phyloP scores from a whole-genome alignment of 2,888 invertebrate species.

The Aphodius sticticus region DNA sequence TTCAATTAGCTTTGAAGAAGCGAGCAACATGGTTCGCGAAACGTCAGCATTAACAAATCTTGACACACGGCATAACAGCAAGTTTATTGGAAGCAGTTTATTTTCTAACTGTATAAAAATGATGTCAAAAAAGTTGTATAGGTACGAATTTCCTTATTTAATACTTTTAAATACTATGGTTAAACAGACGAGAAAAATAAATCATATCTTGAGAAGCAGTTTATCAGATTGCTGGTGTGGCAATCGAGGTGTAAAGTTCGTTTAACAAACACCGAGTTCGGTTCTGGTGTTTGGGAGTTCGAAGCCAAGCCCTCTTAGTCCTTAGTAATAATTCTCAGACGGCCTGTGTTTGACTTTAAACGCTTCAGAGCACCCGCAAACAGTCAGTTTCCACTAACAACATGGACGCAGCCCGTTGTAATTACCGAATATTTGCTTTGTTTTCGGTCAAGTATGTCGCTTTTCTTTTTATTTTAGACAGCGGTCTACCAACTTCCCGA shows the following conservation, averaged over 20 bases:
- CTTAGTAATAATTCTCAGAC: not conserved
- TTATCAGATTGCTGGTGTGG: not conserved
- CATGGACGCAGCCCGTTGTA: not conserved
- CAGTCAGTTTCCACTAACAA: not conserved
- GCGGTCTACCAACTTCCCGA: not conserved
- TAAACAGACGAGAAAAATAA: not conserved
- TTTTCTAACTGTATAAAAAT: too few species aligned
- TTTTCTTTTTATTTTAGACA: not conserved
- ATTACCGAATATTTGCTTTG: not conserved
- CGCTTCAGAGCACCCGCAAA: not conserved
- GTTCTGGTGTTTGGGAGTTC: not conserved
- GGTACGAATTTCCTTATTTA: too few species aligned
- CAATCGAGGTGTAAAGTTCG: not conserved
- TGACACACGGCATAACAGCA: too few species aligned
- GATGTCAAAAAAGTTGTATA: too few species aligned
- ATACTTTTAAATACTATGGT: too few species aligned
- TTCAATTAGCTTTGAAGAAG: too few species aligned
- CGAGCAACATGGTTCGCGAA: too few species aligned
- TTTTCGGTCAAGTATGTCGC: not conserved
- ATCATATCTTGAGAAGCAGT: not conserved
- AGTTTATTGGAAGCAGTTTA: too few species aligned
- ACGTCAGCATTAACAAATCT: too few species aligned
- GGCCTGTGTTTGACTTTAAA: slow-evolving; percentile 4
- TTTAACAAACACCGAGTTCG: not conserved
- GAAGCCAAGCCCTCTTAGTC: not conserved